Evolutionary conservation across 2,113 vertebrate genomes (phyloP).

Genomic region (Heterocephalus glaber): DNA sequence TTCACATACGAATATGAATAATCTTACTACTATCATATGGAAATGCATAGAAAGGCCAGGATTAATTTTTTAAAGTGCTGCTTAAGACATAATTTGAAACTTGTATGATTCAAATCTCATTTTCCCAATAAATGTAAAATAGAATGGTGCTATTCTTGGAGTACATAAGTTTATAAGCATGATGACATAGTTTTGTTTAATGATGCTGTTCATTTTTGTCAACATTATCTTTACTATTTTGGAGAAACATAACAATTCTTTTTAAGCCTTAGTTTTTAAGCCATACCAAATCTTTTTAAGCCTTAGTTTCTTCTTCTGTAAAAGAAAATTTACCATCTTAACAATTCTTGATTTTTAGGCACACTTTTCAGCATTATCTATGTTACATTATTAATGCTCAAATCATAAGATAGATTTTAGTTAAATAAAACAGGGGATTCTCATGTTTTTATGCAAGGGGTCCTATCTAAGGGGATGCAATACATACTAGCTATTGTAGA

Average conservation of each 20-base stretch:
- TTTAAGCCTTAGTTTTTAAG: neutral
- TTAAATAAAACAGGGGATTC: neutral
- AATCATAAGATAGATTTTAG: neutral
- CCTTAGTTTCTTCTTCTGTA: constrained; percentile 6
- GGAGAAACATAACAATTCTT: constrained; percentile 6
- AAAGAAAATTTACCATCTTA: neutral
- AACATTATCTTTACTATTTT: constrained; percentile 34
- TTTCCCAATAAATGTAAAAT: constrained; percentile 20
- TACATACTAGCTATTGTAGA: neutral
- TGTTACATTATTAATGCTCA: neutral
- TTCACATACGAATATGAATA: neutral
- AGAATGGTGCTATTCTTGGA: neutral
- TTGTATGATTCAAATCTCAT: neutral
- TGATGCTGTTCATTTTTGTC: neutral
- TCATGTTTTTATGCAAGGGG: neutral
- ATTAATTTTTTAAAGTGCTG: neutral
- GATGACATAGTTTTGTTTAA: neutral
- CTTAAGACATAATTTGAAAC: constrained; percentile 36
- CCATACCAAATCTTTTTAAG: neutral
- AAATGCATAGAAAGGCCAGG: neutral
- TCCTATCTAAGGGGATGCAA: neutral
- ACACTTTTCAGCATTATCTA: neutral
- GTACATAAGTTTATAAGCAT: neutral
- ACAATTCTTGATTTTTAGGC: neutral
- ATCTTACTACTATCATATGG: neutral